Evolutionary conservation across 2,888 invertebrate species (phyloP), one percentile per base, ranked within the genome.

Genomic region (Platerodrilus igneus): DNA sequence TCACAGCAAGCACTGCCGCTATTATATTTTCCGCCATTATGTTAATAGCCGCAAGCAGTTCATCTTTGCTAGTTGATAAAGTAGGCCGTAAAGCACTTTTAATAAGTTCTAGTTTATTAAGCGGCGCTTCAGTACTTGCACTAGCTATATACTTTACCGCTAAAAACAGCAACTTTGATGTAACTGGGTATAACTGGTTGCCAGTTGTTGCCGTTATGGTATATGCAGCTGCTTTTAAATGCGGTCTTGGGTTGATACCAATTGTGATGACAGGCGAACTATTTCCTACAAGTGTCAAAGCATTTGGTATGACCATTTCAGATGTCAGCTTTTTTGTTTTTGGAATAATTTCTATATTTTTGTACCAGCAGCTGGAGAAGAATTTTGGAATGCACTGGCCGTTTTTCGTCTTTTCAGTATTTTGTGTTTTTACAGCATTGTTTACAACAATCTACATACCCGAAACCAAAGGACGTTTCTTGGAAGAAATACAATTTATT

Each of bases 21-120:
- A 66, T 67, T 29, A 44, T 66, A n/a, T 66, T 66, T 38, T 57
- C 64, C 1, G 53, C 56, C 3, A 51, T 63, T 13, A 67, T 67
- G 67, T 47, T 66, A 19, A 31, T 62, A 5, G 53, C 63, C 2
- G 60, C 63, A 1, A 50, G 52, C 3, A 39, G 52, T 7, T 59
- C 64, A 3, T 58, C 61, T 4, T 47, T 57, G n/a, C 45, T 61
- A 21, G 52, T 65, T 4, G 67, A 67, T 44, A 60, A 54, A 50
- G 61, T 58, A 39, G 67, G 67, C 1, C 47, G 67, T 13, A 64
- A 61, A 47, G 46, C 58, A 5, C 48, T 66, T 14, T 40, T 67
- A 3, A 58, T 57, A 4, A 42, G 55, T 4, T 66, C 66, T 2
- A 55, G 62, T 39, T 36, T 64, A 5, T 42, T 60, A 5, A 62